These are phyloP conservation scores for Cryptocheilus praepositus DNA, from an alignment of 2,888 invertebrate genomes.

Conservation along the genomic window DNA sequence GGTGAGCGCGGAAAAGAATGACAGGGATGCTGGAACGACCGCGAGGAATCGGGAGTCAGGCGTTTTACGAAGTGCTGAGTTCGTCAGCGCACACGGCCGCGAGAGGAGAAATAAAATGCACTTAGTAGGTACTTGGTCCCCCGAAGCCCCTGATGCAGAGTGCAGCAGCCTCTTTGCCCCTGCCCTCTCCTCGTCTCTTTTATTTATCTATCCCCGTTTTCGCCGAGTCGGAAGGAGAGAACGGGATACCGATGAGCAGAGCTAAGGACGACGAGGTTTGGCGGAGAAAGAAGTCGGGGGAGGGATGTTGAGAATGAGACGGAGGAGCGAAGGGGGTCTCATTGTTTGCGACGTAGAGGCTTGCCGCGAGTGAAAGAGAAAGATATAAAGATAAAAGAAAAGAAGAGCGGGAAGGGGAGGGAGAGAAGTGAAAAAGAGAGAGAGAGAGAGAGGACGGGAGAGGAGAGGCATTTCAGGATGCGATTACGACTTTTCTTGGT, in stretches of 20 bases:
- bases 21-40: no score
- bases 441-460: constrained; percentile 27
- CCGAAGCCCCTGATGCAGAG: no score
- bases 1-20: no score
- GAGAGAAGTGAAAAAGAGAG: constrained; percentile 23
- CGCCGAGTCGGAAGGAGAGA: not conserved
- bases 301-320: not conserved
- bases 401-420: no score
- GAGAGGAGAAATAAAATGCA: no score
- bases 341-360: constrained; percentile 31
- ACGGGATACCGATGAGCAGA: not conserved
- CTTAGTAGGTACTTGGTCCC: no score
- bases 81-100: no score
- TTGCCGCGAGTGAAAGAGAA: constrained; percentile 21
- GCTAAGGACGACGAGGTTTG: not conserved
- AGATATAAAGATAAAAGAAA: constrained; percentile 16
- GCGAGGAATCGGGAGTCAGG: no score
- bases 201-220: constrained; percentile 15
- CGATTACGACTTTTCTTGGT: constrained; percentile 75
- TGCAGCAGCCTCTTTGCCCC: no score
- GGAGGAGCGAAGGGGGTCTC: constrained; percentile 13
- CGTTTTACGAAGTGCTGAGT: no score
- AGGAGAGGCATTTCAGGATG: constrained; percentile 66
- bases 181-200: no score
- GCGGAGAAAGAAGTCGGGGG: constrained; percentile 15